Percentiles rank a stretch among this genome's conserved stretches.
These are phyloP conservation scores for Standfussiana lucernea DNA, from an alignment of 2,888 invertebrate genomes.

Conservation along the genomic window DNA sequence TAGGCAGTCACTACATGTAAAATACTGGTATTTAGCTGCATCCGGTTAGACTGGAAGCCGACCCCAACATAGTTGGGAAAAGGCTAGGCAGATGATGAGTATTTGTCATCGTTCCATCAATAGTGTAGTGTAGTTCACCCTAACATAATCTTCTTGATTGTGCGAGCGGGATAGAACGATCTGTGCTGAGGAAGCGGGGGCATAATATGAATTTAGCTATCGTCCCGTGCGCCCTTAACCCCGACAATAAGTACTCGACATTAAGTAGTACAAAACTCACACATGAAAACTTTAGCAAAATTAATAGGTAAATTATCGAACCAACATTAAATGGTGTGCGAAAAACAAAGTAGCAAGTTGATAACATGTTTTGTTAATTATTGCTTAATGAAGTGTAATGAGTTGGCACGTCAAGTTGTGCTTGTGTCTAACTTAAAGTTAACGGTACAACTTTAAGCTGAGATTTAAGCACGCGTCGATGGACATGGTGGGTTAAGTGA, in stretches of 20 bases:
- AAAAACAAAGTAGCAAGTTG: slow-evolving; percentile 31
- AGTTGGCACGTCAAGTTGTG: slow-evolving; percentile 63
- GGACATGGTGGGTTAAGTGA: slow-evolving; percentile 51
- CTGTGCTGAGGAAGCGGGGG: no score
- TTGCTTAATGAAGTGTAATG: slow-evolving; percentile 78
- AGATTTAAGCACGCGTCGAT: slow-evolving; percentile 69
- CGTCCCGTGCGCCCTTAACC: no score
- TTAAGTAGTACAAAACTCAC: neutral
- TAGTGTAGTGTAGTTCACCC: no score
- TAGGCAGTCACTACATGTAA: no score
- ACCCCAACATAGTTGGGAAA: no score
- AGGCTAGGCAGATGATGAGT: no score
- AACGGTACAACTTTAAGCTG: slow-evolving; percentile 71
- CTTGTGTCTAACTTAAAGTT: slow-evolving; percentile 69
- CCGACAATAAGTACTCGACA: neutral
- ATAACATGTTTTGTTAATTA: slow-evolving; percentile 63
- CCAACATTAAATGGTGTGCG: slow-evolving; percentile 40
- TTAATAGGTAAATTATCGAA: neutral
- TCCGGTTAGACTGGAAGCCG: no score
- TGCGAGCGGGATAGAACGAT: no score
- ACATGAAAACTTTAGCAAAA: slow-evolving; percentile 12
- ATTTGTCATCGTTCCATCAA: no score
- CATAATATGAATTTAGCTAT: no score
- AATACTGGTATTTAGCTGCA: no score
- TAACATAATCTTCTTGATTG: no score